Evolutionary conservation across 2,113 vertebrate genomes (phyloP).

Genomic region (Alethe diademata): DNA sequence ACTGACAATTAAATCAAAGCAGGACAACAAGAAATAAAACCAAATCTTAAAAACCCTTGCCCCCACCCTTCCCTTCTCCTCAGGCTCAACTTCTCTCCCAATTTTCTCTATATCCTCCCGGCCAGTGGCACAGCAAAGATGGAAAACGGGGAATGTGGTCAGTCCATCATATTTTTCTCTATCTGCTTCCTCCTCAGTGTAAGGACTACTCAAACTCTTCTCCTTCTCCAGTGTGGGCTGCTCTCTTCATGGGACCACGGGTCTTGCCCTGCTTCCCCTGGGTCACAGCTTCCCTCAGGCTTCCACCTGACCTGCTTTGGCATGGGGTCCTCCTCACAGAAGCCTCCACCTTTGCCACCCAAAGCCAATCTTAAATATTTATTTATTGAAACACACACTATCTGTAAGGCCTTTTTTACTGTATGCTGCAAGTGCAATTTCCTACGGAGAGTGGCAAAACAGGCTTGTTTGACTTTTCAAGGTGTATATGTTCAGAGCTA

Average conservation of each 20-base stretch:
- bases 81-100: background rate
- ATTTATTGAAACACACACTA: background rate
- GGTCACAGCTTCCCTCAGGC: fast-evolving
- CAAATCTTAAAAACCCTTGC: background rate
- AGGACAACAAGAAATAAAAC: background rate
- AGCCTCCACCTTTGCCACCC: background rate
- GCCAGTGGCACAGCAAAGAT: background rate
- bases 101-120: fast-evolving
- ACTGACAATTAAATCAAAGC: background rate
- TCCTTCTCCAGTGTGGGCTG: background rate
- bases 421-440: background rate
- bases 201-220: background rate
- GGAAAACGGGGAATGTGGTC: background rate
- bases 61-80: background rate
- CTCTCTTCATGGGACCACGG: fast-evolving
- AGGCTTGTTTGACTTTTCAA: background rate
- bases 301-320: background rate
- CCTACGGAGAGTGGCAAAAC: background rate
- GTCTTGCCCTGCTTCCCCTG: background rate
- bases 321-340: background rate
- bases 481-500: background rate
- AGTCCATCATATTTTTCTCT: background rate
- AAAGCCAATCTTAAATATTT: background rate
- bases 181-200: background rate
- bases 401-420: background rate